Conservation (phyloP, 2,113 vertebrate species). For the Chauna torquata region DNA sequence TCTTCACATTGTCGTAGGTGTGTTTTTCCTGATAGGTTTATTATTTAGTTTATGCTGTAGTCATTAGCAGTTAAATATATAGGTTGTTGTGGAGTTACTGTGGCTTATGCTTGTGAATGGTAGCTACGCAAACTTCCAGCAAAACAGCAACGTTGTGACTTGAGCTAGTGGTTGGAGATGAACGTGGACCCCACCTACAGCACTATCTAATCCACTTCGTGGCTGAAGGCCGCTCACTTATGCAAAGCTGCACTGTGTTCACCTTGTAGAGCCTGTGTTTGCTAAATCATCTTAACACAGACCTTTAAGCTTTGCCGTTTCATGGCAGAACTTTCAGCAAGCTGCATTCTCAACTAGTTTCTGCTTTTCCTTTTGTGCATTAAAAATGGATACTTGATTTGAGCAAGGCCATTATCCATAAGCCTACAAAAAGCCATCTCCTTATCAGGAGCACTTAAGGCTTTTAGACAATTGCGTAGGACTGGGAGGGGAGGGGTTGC, state of each 20-base stretch:
- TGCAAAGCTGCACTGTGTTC: not conserved
- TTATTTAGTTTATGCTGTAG: not conserved
- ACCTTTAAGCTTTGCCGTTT: not conserved
- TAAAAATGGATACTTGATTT: not conserved
- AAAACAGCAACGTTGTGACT: not conserved
- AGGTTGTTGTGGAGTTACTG: not conserved
- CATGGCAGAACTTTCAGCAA: not conserved
- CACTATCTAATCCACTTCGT: not conserved
- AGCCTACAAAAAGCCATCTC: not conserved
- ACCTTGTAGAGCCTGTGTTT: not conserved
- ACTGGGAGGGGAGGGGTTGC: not conserved
- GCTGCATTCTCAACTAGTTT: not conserved
- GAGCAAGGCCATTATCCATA: not conserved
- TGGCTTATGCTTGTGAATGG: not conserved
- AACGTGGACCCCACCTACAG: not conserved
- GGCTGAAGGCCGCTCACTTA: not conserved
- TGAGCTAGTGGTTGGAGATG: not conserved
- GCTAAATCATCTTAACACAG: not conserved
- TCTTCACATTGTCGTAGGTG: not conserved
- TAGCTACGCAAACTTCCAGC: not conserved
- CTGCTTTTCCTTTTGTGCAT: not conserved
- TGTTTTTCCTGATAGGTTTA: not conserved
- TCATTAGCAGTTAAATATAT: not conserved
- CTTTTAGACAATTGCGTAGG: not conserved
- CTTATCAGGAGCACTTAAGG: not conserved